Evolutionary conservation across 1,140 invertebrate genomes (phyloP), one percentile per base, ranked within the genome.

Genomic region (Colletes gigas): DNA sequence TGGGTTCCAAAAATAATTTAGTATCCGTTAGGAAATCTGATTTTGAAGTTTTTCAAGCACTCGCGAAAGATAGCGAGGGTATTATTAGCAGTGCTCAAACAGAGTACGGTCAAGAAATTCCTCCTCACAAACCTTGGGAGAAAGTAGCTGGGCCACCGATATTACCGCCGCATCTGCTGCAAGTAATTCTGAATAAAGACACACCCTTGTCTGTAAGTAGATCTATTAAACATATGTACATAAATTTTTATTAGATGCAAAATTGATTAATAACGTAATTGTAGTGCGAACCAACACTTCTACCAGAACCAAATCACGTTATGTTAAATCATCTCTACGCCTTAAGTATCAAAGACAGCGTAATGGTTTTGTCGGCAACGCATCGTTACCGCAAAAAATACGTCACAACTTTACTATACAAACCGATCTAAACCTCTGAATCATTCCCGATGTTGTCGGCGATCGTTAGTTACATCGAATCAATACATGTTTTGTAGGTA

Each of bases 321-420:
- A 99, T 99, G 99, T 94, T 99, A 83, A 99, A 99, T 94, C 99
- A 99, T 94, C 94, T 99, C n/a, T 99, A 99, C 94, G 99, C 99
- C 19, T 94, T 99, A 76, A 99, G 98, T 57, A 99, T 99, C 88
- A 99, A 99, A 94, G 99, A 99, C 94, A 99, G 99, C 60, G 99
- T 99, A 1, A 99, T 99, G 98, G 99, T 99, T 44, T 94, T 99
- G 4, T 99, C 98, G 89, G 98, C 98, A 2, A 99, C 98, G 12
- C 98, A 99, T 94, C 95, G 99, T 81, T 99, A 99, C 93, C 96
- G 98, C 68, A 99, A 99, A 94, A 99, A 99, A 95, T 99, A 99
- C 94, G 99, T 99, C 12, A 99, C 99, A 9, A 99, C 99, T 6
- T 94, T 99, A n/a, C 94, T 99, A 0, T 99, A 99, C 93, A 99